These are phyloP conservation scores for Acleris laterana DNA, from an alignment of 2,888 invertebrate species.

Conservation along the genomic window DNA sequence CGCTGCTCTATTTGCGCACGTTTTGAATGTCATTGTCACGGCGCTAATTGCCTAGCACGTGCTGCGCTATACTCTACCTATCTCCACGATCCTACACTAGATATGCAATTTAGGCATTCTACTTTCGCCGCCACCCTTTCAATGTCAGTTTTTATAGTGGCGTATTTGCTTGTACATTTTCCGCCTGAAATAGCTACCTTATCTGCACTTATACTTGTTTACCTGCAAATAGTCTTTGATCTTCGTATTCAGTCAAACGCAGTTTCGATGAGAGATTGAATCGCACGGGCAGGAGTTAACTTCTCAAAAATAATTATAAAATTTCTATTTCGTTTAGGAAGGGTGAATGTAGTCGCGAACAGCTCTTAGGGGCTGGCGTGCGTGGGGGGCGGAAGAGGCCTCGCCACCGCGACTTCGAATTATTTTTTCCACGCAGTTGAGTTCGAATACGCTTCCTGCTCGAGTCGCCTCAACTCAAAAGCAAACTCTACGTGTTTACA, in stretches of 20 bases:
- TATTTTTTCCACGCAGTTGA: constrained; percentile 83
- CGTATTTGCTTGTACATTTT: neutral
- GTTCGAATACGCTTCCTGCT: constrained; percentile 79
- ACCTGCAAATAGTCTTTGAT: too few relatives aligned
- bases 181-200: too few relatives aligned
- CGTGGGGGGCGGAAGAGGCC: constrained; percentile 49
- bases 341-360: constrained; percentile 62
- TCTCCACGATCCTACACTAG: constrained; percentile 47
- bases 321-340: constrained; percentile 62
- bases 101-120: constrained; percentile 50
- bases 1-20: constrained; percentile 73
- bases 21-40: constrained; percentile 81
- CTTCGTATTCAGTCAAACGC: too few relatives aligned
- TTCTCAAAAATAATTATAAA: constrained; percentile 45
- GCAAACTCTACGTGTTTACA: constrained; percentile 81
- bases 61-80: constrained; percentile 33
- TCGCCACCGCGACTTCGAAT: constrained; percentile 70
- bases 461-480: constrained; percentile 77
- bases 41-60: constrained; percentile 67
- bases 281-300: neutral
- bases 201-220: too few relatives aligned
- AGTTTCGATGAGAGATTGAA: neutral
- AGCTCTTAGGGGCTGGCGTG: constrained; percentile 38
- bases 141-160: constrained; percentile 48
- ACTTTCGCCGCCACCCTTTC: constrained; percentile 44